Evolutionary conservation across 2,113 vertebrate species (phyloP).

Genomic region (Strix uralensis): DNA sequence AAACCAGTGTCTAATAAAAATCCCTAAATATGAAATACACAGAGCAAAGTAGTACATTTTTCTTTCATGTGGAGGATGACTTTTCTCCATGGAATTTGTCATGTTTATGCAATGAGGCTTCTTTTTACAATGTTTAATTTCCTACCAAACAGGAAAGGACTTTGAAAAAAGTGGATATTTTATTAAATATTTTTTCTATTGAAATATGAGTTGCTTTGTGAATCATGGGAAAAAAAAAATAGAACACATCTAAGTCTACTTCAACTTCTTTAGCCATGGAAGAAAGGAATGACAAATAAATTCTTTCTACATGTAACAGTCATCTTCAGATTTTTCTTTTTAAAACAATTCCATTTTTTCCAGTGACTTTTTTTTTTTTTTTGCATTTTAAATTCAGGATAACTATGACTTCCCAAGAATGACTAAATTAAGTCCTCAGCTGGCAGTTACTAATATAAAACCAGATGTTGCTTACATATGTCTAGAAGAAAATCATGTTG

Average conservation of each 20-base stretch:
- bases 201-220: background rate
- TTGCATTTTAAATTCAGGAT: background rate
- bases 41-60: background rate
- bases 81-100: background rate
- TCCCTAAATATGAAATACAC: background rate
- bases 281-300: background rate
- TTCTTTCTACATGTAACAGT: background rate
- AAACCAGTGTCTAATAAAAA: background rate
- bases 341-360: background rate
- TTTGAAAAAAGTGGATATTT: background rate
- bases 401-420: background rate
- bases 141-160: background rate
- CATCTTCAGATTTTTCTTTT: background rate
- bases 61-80: fast-evolving
- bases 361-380: background rate
- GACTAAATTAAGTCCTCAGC: background rate
- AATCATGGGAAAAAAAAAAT: background rate
- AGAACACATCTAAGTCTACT: background rate
- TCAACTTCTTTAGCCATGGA: background rate
- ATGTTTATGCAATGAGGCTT: background rate
- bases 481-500: background rate
- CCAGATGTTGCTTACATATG: background rate
- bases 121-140: background rate
- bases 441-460: background rate
- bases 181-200: background rate